These are phyloP conservation scores for Mirounga angustirostris DNA, from an alignment of 2,113 vertebrate species.

Conservation along the genomic window DNA sequence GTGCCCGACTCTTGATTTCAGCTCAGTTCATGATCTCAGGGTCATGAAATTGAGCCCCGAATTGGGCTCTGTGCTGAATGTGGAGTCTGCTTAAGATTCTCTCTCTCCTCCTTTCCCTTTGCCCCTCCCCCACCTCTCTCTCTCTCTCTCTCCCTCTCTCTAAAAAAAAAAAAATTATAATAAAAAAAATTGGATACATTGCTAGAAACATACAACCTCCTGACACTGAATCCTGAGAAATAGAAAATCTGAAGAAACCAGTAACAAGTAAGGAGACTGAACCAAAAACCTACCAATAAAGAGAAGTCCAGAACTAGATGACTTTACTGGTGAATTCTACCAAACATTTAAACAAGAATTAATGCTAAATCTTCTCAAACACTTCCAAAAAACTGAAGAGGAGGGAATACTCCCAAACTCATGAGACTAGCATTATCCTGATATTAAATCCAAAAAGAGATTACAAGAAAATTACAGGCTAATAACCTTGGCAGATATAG, in stretches of 20 bases:
- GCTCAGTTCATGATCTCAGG: background rate
- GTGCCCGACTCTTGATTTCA: background rate
- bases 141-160: background rate
- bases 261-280: background rate
- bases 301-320: background rate
- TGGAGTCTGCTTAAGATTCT: background rate
- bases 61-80: background rate
- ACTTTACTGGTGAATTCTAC: background rate
- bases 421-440: background rate
- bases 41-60: background rate
- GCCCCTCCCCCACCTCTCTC: background rate
- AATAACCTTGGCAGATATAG: background rate
- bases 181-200: background rate
- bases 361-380: background rate
- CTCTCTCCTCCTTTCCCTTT: background rate
- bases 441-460: background rate
- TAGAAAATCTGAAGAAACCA: background rate
- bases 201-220: background rate
- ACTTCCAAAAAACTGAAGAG: background rate
- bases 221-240: background rate
- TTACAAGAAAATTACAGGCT: background rate
- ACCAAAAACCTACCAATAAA: background rate
- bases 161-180: background rate
- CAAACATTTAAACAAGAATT: background rate
- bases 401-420: background rate